These are phyloP conservation scores for Distichodus sexfasciatus DNA, from an alignment of 2,797 vertebrate species.

Conservation along the genomic window DNA sequence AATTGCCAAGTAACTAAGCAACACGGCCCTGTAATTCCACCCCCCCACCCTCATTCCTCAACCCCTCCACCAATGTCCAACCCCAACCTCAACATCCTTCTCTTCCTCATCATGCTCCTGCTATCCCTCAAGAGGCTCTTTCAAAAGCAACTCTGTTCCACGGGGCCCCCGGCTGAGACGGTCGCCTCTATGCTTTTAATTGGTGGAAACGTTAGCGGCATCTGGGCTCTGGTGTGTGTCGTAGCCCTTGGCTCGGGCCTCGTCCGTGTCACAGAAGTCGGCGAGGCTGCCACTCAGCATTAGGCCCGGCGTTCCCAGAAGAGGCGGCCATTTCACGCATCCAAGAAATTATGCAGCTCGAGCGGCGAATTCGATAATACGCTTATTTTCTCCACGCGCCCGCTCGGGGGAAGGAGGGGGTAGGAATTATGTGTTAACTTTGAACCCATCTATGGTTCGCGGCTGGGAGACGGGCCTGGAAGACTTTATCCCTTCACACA, in stretches of 20 bases:
- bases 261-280: conserved; percentile 60
- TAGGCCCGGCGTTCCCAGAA: conserved; percentile 63
- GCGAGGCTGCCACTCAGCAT: conserved; percentile 75
- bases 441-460: conserved; percentile 66
- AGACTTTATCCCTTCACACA: conserved; percentile 44
- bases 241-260: conserved; percentile 62
- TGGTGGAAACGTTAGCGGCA: conserved; percentile 69
- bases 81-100: too few relatives aligned
- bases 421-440: conserved; percentile 72
- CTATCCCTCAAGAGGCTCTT: conserved; percentile 55
- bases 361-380: conserved; percentile 73
- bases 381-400: conserved; percentile 69
- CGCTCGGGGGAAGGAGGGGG: conserved; percentile 57
- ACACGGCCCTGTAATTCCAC: conserved; percentile 46
- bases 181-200: conserved; percentile 63
- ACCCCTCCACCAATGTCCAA: too few relatives aligned
- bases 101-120: conserved; percentile 48
- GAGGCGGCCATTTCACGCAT: conserved; percentile 69
- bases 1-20: conserved; percentile 57
- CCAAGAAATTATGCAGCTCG: conserved; percentile 70
- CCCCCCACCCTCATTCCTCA: too few relatives aligned
- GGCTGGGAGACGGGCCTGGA: conserved; percentile 56
- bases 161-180: conserved; percentile 57
- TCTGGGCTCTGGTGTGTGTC: conserved; percentile 63
- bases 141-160: conserved; percentile 50